A percentile compares a stretch with the other conserved stretches of the same genome.
Evolutionary conservation across 2,888 invertebrate species (phyloP).

Genomic region (Tetropium fuscum): DNA sequence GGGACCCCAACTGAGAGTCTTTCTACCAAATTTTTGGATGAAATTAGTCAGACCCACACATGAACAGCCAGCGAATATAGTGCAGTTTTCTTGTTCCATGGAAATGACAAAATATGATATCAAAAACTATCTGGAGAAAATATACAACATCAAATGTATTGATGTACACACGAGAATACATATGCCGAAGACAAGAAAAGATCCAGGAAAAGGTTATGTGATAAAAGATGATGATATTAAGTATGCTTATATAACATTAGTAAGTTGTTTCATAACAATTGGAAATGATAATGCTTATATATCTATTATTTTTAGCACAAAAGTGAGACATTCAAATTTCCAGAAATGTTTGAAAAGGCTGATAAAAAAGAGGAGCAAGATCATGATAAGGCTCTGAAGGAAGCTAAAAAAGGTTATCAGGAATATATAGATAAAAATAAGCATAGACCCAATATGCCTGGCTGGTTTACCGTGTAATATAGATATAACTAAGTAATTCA

Average conservation of each 20-base stretch:
- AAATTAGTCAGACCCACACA: conserved; percentile 82
- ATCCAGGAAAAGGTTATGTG: conserved; percentile 73
- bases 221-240: conserved; percentile 88
- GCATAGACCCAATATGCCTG: conserved; percentile 78
- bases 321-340: conserved; percentile 80
- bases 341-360: conserved; percentile 74
- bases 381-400: conserved; percentile 73
- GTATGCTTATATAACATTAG: conserved; percentile 83
- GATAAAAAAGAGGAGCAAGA: conserved; percentile 68
- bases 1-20: conserved; percentile 93
- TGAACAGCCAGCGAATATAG: conserved; percentile 81
- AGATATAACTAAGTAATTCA: not conserved
- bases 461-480: conserved; percentile 80
- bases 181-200: conserved; percentile 75
- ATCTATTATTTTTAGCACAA: conserved; percentile 72
- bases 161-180: conserved; percentile 82
- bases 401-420: conserved; percentile 73
- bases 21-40: conserved; percentile 98
- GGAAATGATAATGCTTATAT: conserved; percentile 9
- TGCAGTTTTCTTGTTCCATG: conserved; percentile 91
- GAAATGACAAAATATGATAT: conserved; percentile 95
- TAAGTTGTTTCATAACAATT: conserved; percentile 62
- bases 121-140: conserved; percentile 94
- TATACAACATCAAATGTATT: conserved; percentile 87
- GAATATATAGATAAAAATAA: conserved; percentile 74